Base-by-base conservation (phyloP, 2,797 vertebrate species). In the Lemur catta region DNA sequence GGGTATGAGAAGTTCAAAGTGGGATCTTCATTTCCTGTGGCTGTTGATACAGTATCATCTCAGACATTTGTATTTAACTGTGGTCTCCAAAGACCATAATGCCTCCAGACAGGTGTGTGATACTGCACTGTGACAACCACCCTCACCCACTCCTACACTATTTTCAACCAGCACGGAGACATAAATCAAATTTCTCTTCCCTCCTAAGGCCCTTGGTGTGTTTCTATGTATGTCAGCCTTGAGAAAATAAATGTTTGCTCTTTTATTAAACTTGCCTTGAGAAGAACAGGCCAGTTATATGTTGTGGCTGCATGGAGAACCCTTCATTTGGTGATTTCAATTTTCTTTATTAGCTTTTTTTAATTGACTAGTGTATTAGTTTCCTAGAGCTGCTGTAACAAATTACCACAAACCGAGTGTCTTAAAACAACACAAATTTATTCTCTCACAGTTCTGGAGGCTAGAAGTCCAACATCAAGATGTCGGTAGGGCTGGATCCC, bases 221-320 rank as follows among this genome's bases (percentile, higher is more conserved):
- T 96, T 98, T 97, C 88, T 75, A 97, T 97, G 92, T 96, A 90
- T 88, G 95, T 96, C 97, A 98, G 43, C 41, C 48, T 93, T 63
- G 84, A 57, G 95, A 97, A 98, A 98, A 98, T 81, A 91, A 98
- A 97, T 96, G 82, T 97, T 76, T 98, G 97, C 91, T 98, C 97
- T 98, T 98, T 97, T 97, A 96, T 98, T 98, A 98, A 98, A 98
- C 69, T 91, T 94, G 94, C 57, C 94, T 97, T 93, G 90, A 97
- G 97, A 98, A 87, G 97, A 89, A 95, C 88, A 85, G 98, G 91
- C 96, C 97, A 95, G 91, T 97, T 98, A 97, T 52, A 96, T 63
- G 79, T 59, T 81, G 78, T 28, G 46, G 87, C 81, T 94, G 24
- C 48, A 63, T 57, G 82, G 67, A 95, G 92, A 95, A 87, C 59